Percentiles rank a stretch among this genome's conserved stretches.
Evolutionary conservation across 30 jellyfish, hydroid and myxozoan genomes (phyloP).

Genomic region (Hydractinia echinata): DNA sequence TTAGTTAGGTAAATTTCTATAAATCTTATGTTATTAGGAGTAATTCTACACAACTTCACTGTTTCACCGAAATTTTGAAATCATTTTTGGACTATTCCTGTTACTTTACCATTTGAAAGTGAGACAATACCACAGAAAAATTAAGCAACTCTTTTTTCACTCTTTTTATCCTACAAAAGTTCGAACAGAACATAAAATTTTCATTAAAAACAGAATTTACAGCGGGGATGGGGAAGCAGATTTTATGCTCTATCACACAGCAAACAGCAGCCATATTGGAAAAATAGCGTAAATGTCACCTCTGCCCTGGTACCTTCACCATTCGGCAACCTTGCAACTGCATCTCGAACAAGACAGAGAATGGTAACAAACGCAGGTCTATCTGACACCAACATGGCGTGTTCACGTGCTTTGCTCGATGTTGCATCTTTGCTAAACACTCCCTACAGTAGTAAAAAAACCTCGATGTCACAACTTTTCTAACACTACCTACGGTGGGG

Average conservation of each 20-base stretch:
- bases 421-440: slow-evolving; percentile 73
- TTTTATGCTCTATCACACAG: no score
- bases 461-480: neutral
- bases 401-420: slow-evolving; percentile 93
- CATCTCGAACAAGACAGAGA: slow-evolving; percentile 91
- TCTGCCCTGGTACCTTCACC: slow-evolving; percentile 99
- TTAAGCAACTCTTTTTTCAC: no score
- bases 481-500: neutral
- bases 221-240: neutral
- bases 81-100: no score
- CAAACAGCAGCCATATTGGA: no score
- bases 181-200: no score
- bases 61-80: no score
- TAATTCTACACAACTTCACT: no score
- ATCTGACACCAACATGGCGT: slow-evolving; percentile 82
- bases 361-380: slow-evolving; percentile 98
- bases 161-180: no score
- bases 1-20: no score
- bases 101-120: no score
- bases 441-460: slow-evolving; percentile 47
- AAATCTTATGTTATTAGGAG: no score
- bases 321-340: slow-evolving; percentile 96
- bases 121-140: no score
- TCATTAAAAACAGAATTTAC: neutral
- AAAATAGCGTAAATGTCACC: slow-evolving; percentile 28